Conservation (phyloP, 1,140 invertebrate genomes). For the Drosophila bipectinata region DNA sequence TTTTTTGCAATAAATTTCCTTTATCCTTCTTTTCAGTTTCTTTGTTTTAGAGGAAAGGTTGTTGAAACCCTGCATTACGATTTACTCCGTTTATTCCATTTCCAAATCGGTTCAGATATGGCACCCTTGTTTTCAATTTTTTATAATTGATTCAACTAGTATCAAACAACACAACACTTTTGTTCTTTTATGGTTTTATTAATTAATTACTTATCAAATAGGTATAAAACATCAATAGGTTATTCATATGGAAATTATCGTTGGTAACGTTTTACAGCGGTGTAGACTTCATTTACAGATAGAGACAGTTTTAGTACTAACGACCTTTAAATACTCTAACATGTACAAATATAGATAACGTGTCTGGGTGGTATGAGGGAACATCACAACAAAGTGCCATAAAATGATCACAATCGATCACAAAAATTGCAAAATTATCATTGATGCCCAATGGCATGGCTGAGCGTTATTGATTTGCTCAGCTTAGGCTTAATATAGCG, state of each 20-base stretch:
- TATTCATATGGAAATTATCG: slow-evolving; percentile 53
- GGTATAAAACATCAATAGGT: slow-evolving; percentile 66
- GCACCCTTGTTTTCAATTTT: too few species aligned
- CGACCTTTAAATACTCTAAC: slow-evolving; percentile 18
- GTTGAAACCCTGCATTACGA: too few species aligned
- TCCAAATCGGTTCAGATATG: too few species aligned
- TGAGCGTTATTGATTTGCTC: slow-evolving; percentile 41
- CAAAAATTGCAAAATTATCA: slow-evolving; percentile 51
- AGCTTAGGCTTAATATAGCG: slow-evolving; percentile 28
- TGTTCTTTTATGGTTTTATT: slow-evolving; percentile 37
- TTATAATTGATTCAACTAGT: background rate
- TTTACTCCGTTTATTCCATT: too few species aligned
- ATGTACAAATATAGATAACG: slow-evolving; percentile 39
- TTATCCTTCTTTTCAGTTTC: too few species aligned
- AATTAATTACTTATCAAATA: slow-evolving; percentile 33
- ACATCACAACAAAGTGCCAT: slow-evolving; percentile 50
- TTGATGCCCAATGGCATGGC: slow-evolving; percentile 59
- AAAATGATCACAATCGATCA: slow-evolving; percentile 47
- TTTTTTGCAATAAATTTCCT: too few species aligned
- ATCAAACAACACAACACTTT: background rate
- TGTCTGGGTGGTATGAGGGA: slow-evolving; percentile 11
- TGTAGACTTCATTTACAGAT: slow-evolving; percentile 31
- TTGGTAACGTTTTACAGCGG: slow-evolving; percentile 73
- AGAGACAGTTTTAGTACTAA: slow-evolving; percentile 22
- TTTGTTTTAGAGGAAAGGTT: too few species aligned